Percentiles rank a stretch among this genome's conserved stretches.
These are phyloP conservation scores for Phoxinus phoxinus DNA, from an alignment of 2,113 vertebrate species.

Conservation along the genomic window DNA sequence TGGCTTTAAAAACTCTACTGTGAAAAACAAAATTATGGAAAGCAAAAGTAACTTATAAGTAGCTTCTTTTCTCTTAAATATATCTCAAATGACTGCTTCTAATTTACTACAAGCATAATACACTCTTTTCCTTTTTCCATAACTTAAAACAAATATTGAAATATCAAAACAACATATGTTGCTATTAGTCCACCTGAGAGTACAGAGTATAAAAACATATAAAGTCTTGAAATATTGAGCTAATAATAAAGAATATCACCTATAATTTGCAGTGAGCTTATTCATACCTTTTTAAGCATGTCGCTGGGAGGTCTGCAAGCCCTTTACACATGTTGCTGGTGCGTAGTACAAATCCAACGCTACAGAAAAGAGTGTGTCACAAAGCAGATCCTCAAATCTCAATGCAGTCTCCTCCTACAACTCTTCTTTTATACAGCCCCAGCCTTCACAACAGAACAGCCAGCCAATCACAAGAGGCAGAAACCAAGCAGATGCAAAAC, in stretches of 20 bases:
- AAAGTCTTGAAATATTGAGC: not conserved
- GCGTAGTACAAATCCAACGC: conserved; percentile 61
- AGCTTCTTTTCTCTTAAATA: not conserved
- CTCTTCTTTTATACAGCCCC: conserved; percentile 66
- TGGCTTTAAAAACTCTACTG: not conserved
- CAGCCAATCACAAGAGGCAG: conserved; percentile 66
- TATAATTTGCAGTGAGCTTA: not conserved
- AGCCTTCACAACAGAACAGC: conserved; percentile 46
- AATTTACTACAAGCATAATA: not conserved
- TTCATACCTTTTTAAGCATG: conserved; percentile 92
- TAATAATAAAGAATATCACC: not conserved
- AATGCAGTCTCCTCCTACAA: conserved; percentile 62
- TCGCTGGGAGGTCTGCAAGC: conserved; percentile 88
- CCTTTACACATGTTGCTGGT: conserved; percentile 88
- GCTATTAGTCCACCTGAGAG: not conserved
- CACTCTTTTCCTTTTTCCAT: not conserved
- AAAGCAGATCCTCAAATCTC: conserved; percentile 40
- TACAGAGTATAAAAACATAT: not conserved
- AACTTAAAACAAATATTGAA: not conserved
- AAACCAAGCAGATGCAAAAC: not conserved
- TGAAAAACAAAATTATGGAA: not conserved
- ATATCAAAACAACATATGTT: not conserved
- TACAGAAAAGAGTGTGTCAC: conserved; percentile 9
- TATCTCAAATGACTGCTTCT: not conserved
- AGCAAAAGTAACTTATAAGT: not conserved